Conservation (phyloP, 2,888 invertebrate genomes). For the Drosophila affinis region DNA sequence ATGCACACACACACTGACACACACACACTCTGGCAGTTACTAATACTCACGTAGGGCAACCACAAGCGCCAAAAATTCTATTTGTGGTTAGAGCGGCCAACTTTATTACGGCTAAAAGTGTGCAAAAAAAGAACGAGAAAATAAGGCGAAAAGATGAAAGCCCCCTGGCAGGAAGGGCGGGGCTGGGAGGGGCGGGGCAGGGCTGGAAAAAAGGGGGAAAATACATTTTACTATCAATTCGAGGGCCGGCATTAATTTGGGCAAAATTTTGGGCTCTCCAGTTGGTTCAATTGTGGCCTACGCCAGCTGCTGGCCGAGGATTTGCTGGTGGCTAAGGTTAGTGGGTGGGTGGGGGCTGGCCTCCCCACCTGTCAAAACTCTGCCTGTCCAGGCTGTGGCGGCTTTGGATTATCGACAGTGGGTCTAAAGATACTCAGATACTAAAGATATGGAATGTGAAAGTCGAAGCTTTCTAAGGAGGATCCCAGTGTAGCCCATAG, state of each 20-base stretch:
- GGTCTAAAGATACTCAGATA: neutral
- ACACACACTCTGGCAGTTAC: constrained; percentile 3
- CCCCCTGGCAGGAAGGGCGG: constrained; percentile 9
- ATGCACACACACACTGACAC: constrained; percentile 19
- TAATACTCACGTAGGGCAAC: constrained; percentile 43
- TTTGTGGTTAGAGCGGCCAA: constrained; percentile 66
- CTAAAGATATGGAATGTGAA: too few species aligned
- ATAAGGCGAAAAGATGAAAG: constrained; percentile 21
- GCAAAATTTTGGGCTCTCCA: constrained; percentile 66
- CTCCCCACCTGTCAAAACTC: constrained; percentile 63
- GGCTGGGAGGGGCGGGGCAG: neutral
- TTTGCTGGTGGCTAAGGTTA: neutral
- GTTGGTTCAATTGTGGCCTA: constrained; percentile 64
- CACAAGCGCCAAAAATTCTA: constrained; percentile 71
- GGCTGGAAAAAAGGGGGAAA: constrained; percentile 2
- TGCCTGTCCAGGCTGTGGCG: constrained; percentile 21
- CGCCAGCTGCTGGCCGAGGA: constrained; percentile 4
- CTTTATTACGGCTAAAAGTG: constrained; percentile 67
- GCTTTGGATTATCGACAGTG: constrained; percentile 19
- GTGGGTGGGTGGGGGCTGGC: constrained; percentile 1
- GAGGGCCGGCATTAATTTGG: constrained; percentile 63
- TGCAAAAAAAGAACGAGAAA: constrained; percentile 21
- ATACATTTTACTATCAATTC: constrained; percentile 67
- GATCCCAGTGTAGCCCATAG: too few species aligned
- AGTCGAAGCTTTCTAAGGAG: too few species aligned